Evolutionary conservation across 2,113 vertebrate genomes (phyloP), one percentile per base, ranked within the genome.

Genomic region (Apistogramma diplotaenia): DNA sequence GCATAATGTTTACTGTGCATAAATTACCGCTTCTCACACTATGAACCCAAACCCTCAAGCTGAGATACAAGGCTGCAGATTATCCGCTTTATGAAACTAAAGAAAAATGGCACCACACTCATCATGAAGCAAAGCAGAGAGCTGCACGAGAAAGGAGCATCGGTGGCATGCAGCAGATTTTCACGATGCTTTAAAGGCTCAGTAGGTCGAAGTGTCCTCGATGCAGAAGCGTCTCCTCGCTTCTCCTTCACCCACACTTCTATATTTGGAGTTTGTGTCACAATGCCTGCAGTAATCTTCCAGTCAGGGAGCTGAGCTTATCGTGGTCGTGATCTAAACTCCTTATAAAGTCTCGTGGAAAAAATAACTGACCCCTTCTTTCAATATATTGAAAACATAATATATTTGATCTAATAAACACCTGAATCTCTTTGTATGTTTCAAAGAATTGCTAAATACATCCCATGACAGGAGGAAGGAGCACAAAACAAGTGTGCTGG

Each of bases 201-300:
- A 56, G 75, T 82, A 60, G 86, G 85, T 74, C 49, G 75, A 87
- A 81, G 85, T 83, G 59, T 74, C 87, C 89, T 87, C 72, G 8
- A 84, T 85, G 80, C 78, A 4, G 60, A 71, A 57, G 25, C 11
- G 12, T 62, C 71, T 74, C 62, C 11, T 57, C 46, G 2, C 51
- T 59, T 87, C 85, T 85, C 59, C 77, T 81, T 87, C 62, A 82
- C 61, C 49, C 83, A 71, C 67, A 70, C 74, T 56, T 87, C 89
- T 92, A 89, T 89, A 86, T 92, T 89, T 89, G 71, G 81, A 85
- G 33, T 7, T 1, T 15, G 13, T 80, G 85, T 77, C 83, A 86
- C 73, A 76, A n/a, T 43, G 79, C 83, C 81, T 77, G 76, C 83
- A 84, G 84, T 31, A 55, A 71, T 85, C 76, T 62, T 60, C 37